Base-by-base conservation (phyloP, 2,113 vertebrate genomes). In the Polypterus bichir region DNA sequence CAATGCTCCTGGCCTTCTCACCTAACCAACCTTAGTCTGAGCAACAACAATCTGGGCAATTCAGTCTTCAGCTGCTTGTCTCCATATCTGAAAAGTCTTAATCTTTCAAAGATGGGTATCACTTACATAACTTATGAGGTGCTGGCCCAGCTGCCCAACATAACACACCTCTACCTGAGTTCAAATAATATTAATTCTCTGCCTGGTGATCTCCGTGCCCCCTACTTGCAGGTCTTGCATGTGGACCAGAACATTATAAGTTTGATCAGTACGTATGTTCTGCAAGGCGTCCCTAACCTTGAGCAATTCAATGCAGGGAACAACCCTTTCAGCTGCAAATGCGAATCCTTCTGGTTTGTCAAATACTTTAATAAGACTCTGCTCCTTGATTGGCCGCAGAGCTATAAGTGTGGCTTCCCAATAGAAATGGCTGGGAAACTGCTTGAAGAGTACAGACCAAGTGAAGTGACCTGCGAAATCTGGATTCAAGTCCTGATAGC, bases 311-410 rank as follows among this genome's bases (percentile, higher is more conserved):
- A 73, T 64, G 77, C 66, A 9, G 75, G 75, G 44, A 64, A 60
- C 63, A 81, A 81, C 3, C 78, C 79, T 4, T 81, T 80, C 11
- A 67, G 66, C 63, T 83, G 81, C 47, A 71, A 66, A 0, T 79
- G 81, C 60, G 75, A 83, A 62, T 72, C 71, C 3, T 64, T 74
- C 65, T 83, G 81, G 79, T 78, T 83, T 51, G 44, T 74, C 7
- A 70, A 58, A 5, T 57, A 3, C 4, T 49, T 77, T 4, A 77
- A 81, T 65, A 83, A 80, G 52, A 70, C 73, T 7, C 47, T 76
- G 57, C 68, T 81, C 4, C 47, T n/a, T 47, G 76, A 80, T 57
- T 83, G 81, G 77, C 78, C 78, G 2, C 62, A 65, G 5, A 68
- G 72, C 11, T 80, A 83, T 2, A 67, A 49, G 2, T 81, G 81